These are phyloP conservation scores for Rambutsinella grinnellia DNA, from an alignment of 2,888 invertebrate species.

Conservation along the genomic window DNA sequence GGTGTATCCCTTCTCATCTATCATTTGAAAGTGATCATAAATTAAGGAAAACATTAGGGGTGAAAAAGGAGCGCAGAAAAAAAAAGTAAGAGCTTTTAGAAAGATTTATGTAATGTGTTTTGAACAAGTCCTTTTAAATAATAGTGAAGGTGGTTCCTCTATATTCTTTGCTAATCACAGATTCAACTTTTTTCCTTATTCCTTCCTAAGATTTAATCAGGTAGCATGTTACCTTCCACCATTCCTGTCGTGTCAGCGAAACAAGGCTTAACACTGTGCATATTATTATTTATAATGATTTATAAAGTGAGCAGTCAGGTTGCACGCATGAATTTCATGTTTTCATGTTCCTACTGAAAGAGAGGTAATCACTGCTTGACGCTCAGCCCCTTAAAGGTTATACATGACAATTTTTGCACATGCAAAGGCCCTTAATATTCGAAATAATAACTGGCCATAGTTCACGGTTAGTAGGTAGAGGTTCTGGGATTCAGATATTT, in stretches of 20 bases:
- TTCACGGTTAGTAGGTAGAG: constrained; percentile 58
- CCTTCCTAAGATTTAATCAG: constrained; percentile 16
- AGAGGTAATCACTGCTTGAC: constrained; percentile 46
- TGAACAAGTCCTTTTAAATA: no score
- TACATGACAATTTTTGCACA: constrained; percentile 39
- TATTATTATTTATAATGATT: no score
- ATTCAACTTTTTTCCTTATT: constrained; percentile 19
- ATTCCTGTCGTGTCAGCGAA: no score
- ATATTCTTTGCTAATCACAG: constrained; percentile 9
- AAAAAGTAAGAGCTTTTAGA: no score
- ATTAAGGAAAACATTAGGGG: no score
- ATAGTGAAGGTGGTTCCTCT: constrained; percentile 6
- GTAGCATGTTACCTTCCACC: no score
- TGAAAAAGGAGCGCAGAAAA: no score
- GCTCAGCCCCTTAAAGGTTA: constrained; percentile 45
- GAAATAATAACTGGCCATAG: constrained; percentile 32
- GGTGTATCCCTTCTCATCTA: constrained; percentile 8
- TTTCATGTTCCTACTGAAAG: constrained; percentile 40
- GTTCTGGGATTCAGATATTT: constrained; percentile 29
- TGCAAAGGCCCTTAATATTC: not conserved
- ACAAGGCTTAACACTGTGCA: no score
- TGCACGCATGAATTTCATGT: constrained; percentile 32
- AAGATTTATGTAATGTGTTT: no score
- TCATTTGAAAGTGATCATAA: constrained; percentile 3
- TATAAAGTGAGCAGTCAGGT: not conserved